phyloP scores from a whole-genome alignment of 1,140 invertebrate species.

The Araneus ventricosus region DNA sequence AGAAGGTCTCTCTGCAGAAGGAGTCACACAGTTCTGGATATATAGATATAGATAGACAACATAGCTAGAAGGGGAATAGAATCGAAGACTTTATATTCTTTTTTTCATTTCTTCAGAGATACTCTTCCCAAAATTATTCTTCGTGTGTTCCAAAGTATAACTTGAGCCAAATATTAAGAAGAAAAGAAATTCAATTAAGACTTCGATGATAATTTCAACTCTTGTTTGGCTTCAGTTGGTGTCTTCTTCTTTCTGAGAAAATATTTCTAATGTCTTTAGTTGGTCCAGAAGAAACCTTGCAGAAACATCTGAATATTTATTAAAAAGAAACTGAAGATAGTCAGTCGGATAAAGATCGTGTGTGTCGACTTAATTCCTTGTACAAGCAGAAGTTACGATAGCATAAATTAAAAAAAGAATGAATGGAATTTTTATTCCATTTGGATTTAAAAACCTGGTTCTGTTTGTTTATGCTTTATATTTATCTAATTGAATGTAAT shows the following conservation, averaged over 20 bases:
- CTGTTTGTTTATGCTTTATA: neutral
- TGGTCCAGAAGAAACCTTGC: neutral
- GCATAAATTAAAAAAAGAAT: neutral
- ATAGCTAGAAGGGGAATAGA: neutral
- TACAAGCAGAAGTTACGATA: neutral
- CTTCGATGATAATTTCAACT: neutral
- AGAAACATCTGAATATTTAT: neutral
- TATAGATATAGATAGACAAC: constrained; percentile 20
- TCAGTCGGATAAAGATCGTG: neutral
- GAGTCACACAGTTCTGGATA: neutral
- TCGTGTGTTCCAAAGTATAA: neutral
- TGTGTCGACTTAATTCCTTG: neutral
- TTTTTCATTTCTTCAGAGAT: neutral
- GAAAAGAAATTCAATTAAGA: neutral
- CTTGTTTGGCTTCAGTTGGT: neutral
- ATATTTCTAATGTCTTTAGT: neutral
- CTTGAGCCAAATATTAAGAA: neutral
- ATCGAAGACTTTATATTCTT: neutral
- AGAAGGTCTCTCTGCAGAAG: neutral
- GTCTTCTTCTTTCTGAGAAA: neutral
- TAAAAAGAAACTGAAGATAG: neutral
- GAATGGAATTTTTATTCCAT: neutral
- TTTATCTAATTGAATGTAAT: too few relatives aligned
- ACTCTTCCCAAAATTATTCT: neutral
- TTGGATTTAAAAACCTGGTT: neutral